Percentiles rank a stretch among this genome's conserved stretches.
These are phyloP conservation scores for cat (Felis catus) DNA, from an alignment of 2,113 vertebrate genomes.

Conservation along the genomic window F.catus_Fca126_mat1.0 CM031424.1:74819501-74820000, in stretches of 20 bases:
- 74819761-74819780: not conserved
- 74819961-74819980: constrained; percentile 50
- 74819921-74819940: constrained; percentile 58
- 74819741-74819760: constrained; percentile 1
- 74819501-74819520: constrained; percentile 31
- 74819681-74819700: constrained; percentile 35
- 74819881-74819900: constrained; percentile 73
- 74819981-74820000: constrained; percentile 66
- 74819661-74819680: not conserved
- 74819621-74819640: not conserved
- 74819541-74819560: constrained; percentile 68
- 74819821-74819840: not conserved
- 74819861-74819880: not conserved
- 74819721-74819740: constrained; percentile 40
- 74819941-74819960: constrained; percentile 55
- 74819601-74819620: constrained; percentile 74
- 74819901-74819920: not conserved
- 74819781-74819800: not conserved
- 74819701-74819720: constrained; percentile 50
- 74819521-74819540: constrained; percentile 48
- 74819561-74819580: constrained; percentile 51
- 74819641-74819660: constrained; percentile 26
- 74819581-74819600: constrained; percentile 14
- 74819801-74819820: constrained; percentile 61
- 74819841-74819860: not conserved